Conservation (phyloP, 2,113 vertebrate species). For the Peucedramus taeniatus region DNA sequence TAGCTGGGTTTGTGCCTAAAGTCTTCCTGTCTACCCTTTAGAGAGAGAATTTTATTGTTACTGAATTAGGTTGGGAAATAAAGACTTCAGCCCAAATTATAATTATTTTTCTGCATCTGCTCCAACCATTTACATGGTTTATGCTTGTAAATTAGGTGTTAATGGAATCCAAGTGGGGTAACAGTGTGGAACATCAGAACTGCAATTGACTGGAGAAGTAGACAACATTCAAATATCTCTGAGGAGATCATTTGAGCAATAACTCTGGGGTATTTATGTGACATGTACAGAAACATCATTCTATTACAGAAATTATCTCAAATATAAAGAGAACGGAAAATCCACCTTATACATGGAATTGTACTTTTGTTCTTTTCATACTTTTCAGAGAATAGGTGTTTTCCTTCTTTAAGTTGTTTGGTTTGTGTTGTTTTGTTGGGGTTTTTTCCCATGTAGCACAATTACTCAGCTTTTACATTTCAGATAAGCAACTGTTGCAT, state of each 20-base stretch:
- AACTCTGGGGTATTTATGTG: background rate
- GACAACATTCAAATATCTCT: conserved; percentile 11
- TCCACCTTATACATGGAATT: background rate
- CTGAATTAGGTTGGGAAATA: conserved; percentile 37
- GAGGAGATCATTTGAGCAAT: conserved; percentile 18
- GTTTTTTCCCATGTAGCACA: background rate
- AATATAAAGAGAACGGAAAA: background rate
- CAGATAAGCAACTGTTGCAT: background rate
- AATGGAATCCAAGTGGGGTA: conserved; percentile 69
- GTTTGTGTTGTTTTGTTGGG: background rate
- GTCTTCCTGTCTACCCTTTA: background rate
- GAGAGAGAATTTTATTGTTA: conserved; percentile 47
- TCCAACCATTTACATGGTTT: conserved; percentile 63
- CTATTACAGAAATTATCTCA: background rate
- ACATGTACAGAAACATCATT: background rate
- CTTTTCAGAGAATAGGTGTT: background rate
- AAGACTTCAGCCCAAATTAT: conserved; percentile 67
- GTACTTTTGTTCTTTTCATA: background rate
- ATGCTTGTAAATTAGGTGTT: conserved; percentile 69
- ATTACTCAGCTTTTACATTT: background rate
- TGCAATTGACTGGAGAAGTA: conserved; percentile 50
- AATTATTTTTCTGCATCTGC: conserved; percentile 69
- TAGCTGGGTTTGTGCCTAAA: background rate
- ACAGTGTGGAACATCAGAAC: conserved; percentile 64
- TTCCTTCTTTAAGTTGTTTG: background rate